Conservation (phyloP, 2,888 invertebrate genomes). For the Macaria notata region DNA sequence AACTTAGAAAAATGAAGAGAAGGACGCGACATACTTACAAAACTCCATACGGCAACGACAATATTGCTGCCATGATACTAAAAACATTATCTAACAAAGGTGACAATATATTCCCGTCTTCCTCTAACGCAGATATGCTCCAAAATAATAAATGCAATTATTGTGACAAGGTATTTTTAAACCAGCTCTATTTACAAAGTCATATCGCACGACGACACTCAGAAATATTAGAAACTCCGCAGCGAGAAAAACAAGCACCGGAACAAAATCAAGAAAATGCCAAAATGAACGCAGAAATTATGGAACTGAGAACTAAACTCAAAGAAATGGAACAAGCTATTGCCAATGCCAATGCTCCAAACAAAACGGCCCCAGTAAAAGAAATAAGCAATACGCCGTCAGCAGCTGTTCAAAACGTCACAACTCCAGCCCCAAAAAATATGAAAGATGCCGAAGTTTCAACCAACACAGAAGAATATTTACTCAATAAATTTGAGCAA, state of each 20-base stretch:
- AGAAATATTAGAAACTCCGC: constrained; percentile 52
- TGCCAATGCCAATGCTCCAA: constrained; percentile 38
- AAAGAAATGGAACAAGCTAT: constrained; percentile 69
- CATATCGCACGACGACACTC: constrained; percentile 84
- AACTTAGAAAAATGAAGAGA: constrained; percentile 75
- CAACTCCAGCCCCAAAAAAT: constrained; percentile 34
- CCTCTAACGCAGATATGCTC: constrained; percentile 50
- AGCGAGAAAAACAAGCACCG: constrained; percentile 49
- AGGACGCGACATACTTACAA: constrained; percentile 63
- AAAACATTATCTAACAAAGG: constrained; percentile 66
- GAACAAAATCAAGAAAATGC: constrained; percentile 76
- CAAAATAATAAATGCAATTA: constrained; percentile 83
- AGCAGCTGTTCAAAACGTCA: constrained; percentile 17
- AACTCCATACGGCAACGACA: constrained; percentile 67
- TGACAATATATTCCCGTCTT: constrained; percentile 54
- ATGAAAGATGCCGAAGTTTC: constrained; percentile 63
- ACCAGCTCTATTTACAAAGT: constrained; percentile 84
- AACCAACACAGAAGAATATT: constrained; percentile 54
- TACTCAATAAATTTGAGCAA: constrained; percentile 69
- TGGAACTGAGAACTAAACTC: constrained; percentile 71
- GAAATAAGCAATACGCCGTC: constrained; percentile 15
- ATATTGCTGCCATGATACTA: constrained; percentile 73
- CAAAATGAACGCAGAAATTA: constrained; percentile 77
- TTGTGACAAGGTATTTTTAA: constrained; percentile 86
- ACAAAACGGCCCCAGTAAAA: constrained; percentile 26